Base-by-base conservation (phyloP, 2,797 vertebrate genomes). In the Anguilla pacifica region DNA sequence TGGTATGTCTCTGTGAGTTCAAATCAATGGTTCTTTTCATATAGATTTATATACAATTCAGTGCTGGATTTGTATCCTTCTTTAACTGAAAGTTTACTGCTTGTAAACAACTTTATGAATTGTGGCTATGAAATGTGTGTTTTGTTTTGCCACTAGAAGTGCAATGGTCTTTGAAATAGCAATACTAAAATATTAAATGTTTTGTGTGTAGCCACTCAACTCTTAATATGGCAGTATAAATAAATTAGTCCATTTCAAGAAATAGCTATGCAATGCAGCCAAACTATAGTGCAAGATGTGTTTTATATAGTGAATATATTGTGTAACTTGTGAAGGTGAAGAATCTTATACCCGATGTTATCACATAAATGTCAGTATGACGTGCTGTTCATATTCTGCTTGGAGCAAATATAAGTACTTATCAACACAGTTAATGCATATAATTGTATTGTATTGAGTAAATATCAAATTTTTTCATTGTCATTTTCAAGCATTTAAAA, bases 1-100 rank as follows among this genome's bases (percentile, higher is more conserved):
- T 89, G 87, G 82, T 89, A 70, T 90, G 90, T 91, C 91, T 91
- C 39, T 87, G 86, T 70, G 55, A 19, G 35, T 19, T 13, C 28
- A 88, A n/a, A 57, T 25, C 49, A 57, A n/a, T 89, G 72, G 19
- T 61, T 87, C 51, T 85, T 82, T 86, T 19, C 22, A 82, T 82
- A 46, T 82, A 82, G 11, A 82, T n/a, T 82, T 5, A 46, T 77
- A 35, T 22, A 10, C 22, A 13, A 51, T 82, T 46, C 39, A 46
- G 17, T 43, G 43, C 49, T 81, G 17, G 43, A 46, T 43, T 22
- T 81, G 17, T 46, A 81, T 49, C 22, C 46, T 17, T 77, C 6
- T 77, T 43, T 43, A 77, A 17, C 11, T 13, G 4, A 43, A 35
- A 19, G 74, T 43, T 43, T 77, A 17, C 15, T 77, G 39, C 6